A percentile compares a stretch with the other conserved stretches of the same genome.
phyloP scores from a whole-genome alignment of 2,113 vertebrate species.

The Tragelaphus scriptus region DNA sequence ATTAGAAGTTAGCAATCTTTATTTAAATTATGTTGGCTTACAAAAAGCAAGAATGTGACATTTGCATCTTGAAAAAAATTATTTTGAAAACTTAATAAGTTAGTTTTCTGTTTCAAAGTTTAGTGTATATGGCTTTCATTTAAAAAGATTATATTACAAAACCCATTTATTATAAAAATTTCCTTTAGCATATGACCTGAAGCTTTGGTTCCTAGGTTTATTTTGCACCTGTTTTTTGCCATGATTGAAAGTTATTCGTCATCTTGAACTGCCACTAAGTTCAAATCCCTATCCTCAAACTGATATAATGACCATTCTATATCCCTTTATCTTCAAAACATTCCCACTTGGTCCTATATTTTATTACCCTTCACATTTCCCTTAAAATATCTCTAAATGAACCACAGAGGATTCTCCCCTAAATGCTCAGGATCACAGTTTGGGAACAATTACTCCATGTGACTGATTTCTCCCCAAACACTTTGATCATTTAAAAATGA shows the following conservation, averaged over 20 bases:
- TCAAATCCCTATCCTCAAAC: conserved; percentile 27
- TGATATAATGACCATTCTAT: conserved; percentile 42
- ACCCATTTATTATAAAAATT: background rate
- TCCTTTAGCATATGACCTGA: background rate
- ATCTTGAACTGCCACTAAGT: conserved; percentile 25
- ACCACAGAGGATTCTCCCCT: conserved; percentile 47
- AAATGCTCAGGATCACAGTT: conserved; percentile 43
- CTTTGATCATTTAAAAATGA: conserved; percentile 70
- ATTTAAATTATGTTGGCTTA: background rate
- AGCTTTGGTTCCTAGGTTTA: background rate
- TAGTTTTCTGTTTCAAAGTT: background rate
- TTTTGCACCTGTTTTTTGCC: conserved; percentile 9
- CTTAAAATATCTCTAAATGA: conserved; percentile 63
- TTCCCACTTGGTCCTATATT: conserved; percentile 47
- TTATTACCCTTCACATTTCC: conserved; percentile 52
- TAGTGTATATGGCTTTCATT: background rate
- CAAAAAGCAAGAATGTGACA: background rate
- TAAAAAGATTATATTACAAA: conserved; percentile 19
- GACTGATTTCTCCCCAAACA: conserved; percentile 71
- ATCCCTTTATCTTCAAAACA: conserved; percentile 56
- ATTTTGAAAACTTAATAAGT: background rate
- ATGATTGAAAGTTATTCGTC: background rate
- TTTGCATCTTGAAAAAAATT: background rate
- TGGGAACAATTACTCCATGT: conserved; percentile 61
- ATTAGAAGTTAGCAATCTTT: conserved; percentile 12